Percentiles rank a stretch among this genome's conserved stretches.
Evolutionary conservation across 1,140 invertebrate genomes (phyloP).

Genomic region (Delia radicum): DNA sequence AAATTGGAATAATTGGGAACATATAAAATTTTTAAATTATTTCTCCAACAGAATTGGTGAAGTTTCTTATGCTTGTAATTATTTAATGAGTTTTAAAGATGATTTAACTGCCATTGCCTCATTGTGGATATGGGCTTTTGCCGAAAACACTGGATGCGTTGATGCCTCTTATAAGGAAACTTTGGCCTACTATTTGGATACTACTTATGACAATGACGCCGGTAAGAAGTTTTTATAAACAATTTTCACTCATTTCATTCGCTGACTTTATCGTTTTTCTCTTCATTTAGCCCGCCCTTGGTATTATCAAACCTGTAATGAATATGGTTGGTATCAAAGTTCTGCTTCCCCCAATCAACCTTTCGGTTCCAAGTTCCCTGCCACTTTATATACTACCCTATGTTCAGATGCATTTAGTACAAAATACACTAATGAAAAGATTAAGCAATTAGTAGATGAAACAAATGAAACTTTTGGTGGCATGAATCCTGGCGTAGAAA

Average conservation of each 20-base stretch:
- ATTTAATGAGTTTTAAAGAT: slow-evolving; percentile 36
- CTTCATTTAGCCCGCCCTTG: slow-evolving; percentile 64
- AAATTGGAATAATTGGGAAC: neutral
- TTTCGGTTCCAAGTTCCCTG: slow-evolving; percentile 64
- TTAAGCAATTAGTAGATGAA: slow-evolving; percentile 58
- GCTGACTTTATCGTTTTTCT: neutral
- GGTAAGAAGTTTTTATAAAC: slow-evolving; percentile 32
- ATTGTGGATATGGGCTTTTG: slow-evolving; percentile 32
- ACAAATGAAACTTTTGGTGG: slow-evolving; percentile 67
- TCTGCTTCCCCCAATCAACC: slow-evolving; percentile 64
- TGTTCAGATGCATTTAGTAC: slow-evolving; percentile 67
- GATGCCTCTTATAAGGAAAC: slow-evolving; percentile 38
- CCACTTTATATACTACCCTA: slow-evolving; percentile 65
- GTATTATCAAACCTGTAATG: slow-evolving; percentile 81
- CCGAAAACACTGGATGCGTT: slow-evolving; percentile 31
- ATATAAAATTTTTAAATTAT: neutral
- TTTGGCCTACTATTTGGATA: slow-evolving; percentile 36
- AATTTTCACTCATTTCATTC: neutral
- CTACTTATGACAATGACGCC: slow-evolving; percentile 32
- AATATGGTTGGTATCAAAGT: slow-evolving; percentile 82
- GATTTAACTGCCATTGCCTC: slow-evolving; percentile 42
- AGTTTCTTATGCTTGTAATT: slow-evolving; percentile 38
- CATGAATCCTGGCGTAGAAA: slow-evolving; percentile 59
- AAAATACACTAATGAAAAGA: slow-evolving; percentile 58
- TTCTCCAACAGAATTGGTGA: slow-evolving; percentile 32